These are phyloP conservation scores for Eulacestoma nigropectus DNA, from an alignment of 2,113 vertebrate genomes.

Conservation along the genomic window DNA sequence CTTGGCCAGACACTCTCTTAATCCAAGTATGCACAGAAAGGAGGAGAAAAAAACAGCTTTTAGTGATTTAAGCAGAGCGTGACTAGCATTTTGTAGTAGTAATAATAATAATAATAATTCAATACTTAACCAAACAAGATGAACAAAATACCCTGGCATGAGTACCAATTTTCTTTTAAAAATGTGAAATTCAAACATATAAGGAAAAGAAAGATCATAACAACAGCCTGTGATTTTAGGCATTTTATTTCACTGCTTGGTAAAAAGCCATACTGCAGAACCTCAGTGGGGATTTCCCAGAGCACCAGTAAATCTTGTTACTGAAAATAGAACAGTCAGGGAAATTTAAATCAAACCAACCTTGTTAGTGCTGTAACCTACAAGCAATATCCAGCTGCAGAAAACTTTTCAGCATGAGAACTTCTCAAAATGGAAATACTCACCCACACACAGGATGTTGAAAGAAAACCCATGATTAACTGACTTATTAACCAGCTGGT, in stretches of 20 bases:
- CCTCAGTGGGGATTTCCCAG: background rate
- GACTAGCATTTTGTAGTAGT: background rate
- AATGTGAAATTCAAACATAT: background rate
- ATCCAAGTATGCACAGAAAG: background rate
- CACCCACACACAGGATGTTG: conserved; percentile 99
- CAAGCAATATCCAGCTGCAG: conserved; percentile 51
- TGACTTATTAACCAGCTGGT: conserved; percentile 99
- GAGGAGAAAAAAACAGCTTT: background rate
- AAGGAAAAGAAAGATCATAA: background rate
- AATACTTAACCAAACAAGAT: background rate
- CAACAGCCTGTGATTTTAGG: background rate
- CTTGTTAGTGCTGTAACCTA: conserved; percentile 57
- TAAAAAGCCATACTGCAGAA: conserved; percentile 3
- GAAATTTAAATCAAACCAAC: conserved; percentile 36
- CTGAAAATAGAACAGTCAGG: background rate
- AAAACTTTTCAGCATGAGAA: conserved; percentile 60
- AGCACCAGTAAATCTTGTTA: conserved; percentile 8
- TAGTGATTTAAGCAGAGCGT: background rate
- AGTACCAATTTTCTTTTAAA: background rate
- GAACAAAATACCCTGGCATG: background rate
- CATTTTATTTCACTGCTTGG: conserved; percentile 5
- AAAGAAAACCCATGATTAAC: conserved; percentile 98
- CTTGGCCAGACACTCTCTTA: conserved; percentile 12
- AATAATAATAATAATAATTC: background rate
- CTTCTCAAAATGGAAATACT: conserved; percentile 79